These are phyloP conservation scores for Platysternon megacephalum DNA, from an alignment of 2,113 vertebrate species.

Conservation along the genomic window DNA sequence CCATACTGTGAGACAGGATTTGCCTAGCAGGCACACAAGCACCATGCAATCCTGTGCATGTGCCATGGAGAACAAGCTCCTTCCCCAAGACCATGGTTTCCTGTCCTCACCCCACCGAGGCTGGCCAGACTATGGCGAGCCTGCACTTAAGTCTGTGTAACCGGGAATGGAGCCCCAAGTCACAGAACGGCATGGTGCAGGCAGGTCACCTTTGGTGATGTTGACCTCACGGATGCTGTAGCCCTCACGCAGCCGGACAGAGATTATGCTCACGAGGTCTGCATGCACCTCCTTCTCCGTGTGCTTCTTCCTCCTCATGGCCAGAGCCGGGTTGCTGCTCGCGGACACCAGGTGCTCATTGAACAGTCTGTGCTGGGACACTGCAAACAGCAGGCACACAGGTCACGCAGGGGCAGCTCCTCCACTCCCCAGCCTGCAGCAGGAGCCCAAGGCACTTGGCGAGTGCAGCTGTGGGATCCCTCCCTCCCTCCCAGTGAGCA, in stretches of 20 bases:
- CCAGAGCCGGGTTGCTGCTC: conserved; percentile 94
- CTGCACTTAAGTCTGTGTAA: background rate
- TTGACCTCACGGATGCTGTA: conserved; percentile 96
- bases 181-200: background rate
- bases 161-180: background rate
- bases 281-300: conserved; percentile 95
- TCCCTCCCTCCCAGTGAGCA: background rate
- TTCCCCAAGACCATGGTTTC: background rate
- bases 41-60: background rate
- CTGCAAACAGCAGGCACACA: conserved; percentile 66
- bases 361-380: conserved; percentile 94
- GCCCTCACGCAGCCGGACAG: conserved; percentile 94
- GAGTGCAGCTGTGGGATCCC: background rate
- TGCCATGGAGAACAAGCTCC: background rate
- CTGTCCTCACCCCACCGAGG: background rate
- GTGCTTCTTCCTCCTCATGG: conserved; percentile 95
- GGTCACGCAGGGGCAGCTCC: background rate
- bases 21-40: background rate
- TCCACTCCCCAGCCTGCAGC: background rate
- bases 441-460: background rate
- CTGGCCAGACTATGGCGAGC: background rate
- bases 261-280: conserved; percentile 93
- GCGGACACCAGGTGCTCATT: conserved; percentile 97
- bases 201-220: conserved; percentile 89
- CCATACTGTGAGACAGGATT: background rate